These are phyloP conservation scores for Drosophila maculinotata DNA, from an alignment of 2,888 invertebrate species.

Conservation along the genomic window DNA sequence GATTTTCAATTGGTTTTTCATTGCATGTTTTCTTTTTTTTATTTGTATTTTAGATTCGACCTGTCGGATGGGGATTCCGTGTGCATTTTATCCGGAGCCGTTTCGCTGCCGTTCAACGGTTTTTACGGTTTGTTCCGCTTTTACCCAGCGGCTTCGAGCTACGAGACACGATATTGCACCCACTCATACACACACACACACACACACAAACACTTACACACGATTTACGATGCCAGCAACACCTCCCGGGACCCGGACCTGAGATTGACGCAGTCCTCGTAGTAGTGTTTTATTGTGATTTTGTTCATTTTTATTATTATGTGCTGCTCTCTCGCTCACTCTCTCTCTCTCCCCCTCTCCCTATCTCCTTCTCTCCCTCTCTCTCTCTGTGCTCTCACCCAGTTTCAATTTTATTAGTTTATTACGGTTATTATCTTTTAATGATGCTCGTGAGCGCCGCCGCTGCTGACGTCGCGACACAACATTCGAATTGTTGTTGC, in stretches of 20 bases:
- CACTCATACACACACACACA: constrained; percentile 1
- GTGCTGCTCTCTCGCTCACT: constrained; percentile 31
- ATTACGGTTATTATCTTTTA: constrained; percentile 83
- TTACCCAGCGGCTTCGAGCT: constrained; percentile 14
- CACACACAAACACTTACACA: constrained; percentile 1
- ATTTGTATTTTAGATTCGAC: constrained; percentile 54
- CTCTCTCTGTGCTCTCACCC: constrained; percentile 46
- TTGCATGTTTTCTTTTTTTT: constrained; percentile 36
- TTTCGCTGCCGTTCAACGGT: constrained; percentile 13
- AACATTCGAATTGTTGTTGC: constrained; percentile 40
- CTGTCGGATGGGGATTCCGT: constrained; percentile 43
- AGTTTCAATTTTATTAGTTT: constrained; percentile 82
- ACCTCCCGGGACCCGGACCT: constrained; percentile 12
- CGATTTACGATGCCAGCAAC: constrained; percentile 36
- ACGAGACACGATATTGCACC: neutral
- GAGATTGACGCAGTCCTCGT: constrained; percentile 24
- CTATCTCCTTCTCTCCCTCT: constrained; percentile 12
- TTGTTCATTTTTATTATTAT: constrained; percentile 57
- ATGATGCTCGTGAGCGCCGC: constrained; percentile 64
- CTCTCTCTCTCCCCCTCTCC: constrained; percentile 7
- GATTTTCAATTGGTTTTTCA: constrained; percentile 31
- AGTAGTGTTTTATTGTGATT: constrained; percentile 68
- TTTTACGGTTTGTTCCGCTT: constrained; percentile 49
- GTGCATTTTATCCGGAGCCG: constrained; percentile 15
- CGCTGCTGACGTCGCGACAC: too few species aligned